Conservation (phyloP, 2,113 vertebrate species). For the Thunnus maccoyii region DNA sequence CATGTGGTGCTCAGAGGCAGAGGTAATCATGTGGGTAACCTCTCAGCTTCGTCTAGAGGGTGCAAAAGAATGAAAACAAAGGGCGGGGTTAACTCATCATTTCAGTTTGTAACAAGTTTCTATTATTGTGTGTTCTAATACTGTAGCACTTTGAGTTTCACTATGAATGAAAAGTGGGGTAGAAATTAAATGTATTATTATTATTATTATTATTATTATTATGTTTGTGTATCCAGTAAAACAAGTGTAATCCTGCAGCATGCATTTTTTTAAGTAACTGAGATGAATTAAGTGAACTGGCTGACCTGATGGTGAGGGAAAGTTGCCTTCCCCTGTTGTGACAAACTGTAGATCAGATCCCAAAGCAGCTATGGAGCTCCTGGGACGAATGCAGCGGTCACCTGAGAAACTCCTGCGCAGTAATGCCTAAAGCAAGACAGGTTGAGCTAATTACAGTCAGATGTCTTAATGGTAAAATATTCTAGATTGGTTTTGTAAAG, state of each 20-base stretch:
- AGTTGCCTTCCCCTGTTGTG: conserved; percentile 75
- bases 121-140: neutral
- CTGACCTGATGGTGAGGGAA: conserved; percentile 82
- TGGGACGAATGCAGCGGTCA: conserved; percentile 87
- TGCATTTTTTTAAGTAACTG: neutral
- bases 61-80: conserved; percentile 42
- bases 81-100: neutral
- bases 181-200: too few species aligned
- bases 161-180: too few species aligned
- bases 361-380: conserved; percentile 86
- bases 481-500: neutral
- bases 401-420: conserved; percentile 90
- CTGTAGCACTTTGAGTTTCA: too few species aligned
- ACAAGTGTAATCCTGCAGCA: neutral
- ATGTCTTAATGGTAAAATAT: neutral
- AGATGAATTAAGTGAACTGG: neutral
- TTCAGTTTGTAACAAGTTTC: neutral
- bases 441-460: conserved; percentile 3
- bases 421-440: conserved; percentile 79
- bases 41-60: conserved; percentile 80
- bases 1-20: conserved; percentile 38
- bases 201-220: too few species aligned
- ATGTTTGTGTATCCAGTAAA: neutral
- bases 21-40: conserved; percentile 80
- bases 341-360: conserved; percentile 83